These are phyloP conservation scores for Phrynocephalus forsythii DNA, from an alignment of 2,797 vertebrate genomes.

Conservation along the genomic window DNA sequence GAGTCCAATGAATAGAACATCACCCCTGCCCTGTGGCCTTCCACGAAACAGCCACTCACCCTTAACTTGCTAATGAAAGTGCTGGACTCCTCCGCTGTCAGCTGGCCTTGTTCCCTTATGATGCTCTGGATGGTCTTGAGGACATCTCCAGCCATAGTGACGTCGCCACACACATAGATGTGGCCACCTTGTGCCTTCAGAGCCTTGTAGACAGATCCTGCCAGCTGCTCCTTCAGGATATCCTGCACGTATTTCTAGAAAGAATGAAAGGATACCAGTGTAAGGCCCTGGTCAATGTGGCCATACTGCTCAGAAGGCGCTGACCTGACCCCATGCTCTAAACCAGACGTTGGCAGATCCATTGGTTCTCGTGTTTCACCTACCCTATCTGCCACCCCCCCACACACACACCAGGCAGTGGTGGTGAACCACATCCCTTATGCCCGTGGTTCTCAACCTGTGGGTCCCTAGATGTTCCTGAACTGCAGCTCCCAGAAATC, in stretches of 20 bases:
- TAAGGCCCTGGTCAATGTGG: not conserved
- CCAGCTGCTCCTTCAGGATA: slow-evolving; percentile 92
- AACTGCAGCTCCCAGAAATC: too few relatives aligned
- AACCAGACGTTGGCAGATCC: too few relatives aligned
- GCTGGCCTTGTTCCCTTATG: slow-evolving; percentile 88
- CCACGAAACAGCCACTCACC: slow-evolving; percentile 74
- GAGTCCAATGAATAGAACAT: accelerated
- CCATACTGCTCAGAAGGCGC: not conserved
- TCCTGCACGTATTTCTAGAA: slow-evolving; percentile 97
- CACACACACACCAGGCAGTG: too few relatives aligned
- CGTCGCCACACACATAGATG: slow-evolving; percentile 96
- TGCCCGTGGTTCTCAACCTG: too few relatives aligned
- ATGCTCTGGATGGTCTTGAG: slow-evolving; percentile 94
- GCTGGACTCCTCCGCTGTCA: slow-evolving; percentile 90
- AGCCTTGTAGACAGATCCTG: slow-evolving; percentile 87
- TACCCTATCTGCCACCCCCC: too few relatives aligned
- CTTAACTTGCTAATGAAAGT: slow-evolving; percentile 95
- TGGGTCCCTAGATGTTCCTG: too few relatives aligned
- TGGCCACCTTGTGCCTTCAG: slow-evolving; percentile 94
- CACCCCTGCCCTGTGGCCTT: not conserved
- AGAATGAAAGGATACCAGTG: not conserved
- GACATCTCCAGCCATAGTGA: slow-evolving; percentile 97
- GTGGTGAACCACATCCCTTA: too few relatives aligned
- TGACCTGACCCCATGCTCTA: too few relatives aligned
- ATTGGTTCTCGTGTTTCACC: too few relatives aligned